Conservation (phyloP, 1,140 invertebrate species). For the Sarcophaga peregrina region DNA sequence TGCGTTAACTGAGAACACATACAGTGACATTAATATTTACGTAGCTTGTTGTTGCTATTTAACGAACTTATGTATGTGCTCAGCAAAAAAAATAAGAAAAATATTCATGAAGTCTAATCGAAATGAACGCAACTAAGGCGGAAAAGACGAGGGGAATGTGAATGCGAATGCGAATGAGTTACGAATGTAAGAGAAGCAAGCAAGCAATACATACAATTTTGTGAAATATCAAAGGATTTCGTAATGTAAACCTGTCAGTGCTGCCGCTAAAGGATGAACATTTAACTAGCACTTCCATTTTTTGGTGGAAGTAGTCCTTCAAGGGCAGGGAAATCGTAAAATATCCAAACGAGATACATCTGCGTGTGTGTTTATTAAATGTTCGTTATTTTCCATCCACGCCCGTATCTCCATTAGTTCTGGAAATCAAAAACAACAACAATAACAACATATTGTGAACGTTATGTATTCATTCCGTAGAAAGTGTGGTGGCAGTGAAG, state of each 20-base stretch:
- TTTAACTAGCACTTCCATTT: slow-evolving; percentile 31
- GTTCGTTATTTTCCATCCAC: background rate
- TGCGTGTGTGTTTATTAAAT: no score
- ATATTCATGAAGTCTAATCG: slow-evolving; percentile 20
- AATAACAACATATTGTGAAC: background rate
- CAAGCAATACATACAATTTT: slow-evolving; percentile 20
- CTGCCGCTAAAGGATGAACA: slow-evolving; percentile 31
- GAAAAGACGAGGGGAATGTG: background rate
- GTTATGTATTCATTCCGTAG: background rate
- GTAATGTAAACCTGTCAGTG: background rate
- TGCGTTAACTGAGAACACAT: background rate
- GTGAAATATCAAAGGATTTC: slow-evolving; percentile 21
- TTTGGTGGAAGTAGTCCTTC: background rate
- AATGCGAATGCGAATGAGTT: slow-evolving; percentile 20
- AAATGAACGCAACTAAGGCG: slow-evolving; percentile 17
- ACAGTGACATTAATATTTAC: background rate
- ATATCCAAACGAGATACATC: background rate
- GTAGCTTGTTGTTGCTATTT: slow-evolving; percentile 5
- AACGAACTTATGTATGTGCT: slow-evolving; percentile 13
- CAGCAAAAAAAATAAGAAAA: no score
- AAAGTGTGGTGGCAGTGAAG: no score
- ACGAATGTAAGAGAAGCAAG: background rate
- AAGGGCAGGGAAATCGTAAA: background rate
- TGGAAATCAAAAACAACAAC: background rate
- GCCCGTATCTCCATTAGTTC: background rate